Base-by-base conservation (phyloP, 2,797 vertebrate species). In the Aeoliscus strigatus region DNA sequence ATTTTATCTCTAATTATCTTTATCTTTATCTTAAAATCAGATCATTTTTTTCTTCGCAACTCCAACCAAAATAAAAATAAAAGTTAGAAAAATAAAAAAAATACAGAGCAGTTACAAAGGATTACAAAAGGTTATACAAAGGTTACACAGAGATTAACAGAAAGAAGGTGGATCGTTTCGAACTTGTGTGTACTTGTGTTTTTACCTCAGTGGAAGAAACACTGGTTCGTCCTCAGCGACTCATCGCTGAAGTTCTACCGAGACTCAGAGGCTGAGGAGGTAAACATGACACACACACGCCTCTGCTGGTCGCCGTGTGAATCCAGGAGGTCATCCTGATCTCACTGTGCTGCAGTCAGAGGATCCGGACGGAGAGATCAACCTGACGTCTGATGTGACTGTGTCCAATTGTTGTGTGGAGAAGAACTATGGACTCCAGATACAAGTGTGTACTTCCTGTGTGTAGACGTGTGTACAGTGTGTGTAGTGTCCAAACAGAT, bases 361-460 rank as follows among this genome's bases (percentile, higher is more conserved):
- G 54, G 90, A 93, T 45, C 80, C 91, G 5, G 92, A 96, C 0
- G 96, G 96, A 1, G 91, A 92, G 81, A 93, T 99, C 0, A 81
- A 92, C 77, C 80, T 99, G 58, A 82, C 69, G 0, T 86, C 81
- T 63, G 93, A 93, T 61, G 76, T 90, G 0, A 87, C 88, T 0
- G 94, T 96, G 72, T 90, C 89, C 0, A 92, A 95, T 69, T 94
- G 87, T 1, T 86, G 93, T 0, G 88, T 92, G 10, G 94, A 95
- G 60, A 93, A 89, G 54, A 92, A 96, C 86, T 96, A 93, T 3
- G 94, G 96, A 44, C 91, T 99, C 68, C 94, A 94, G 72, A 91
- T 99, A 70, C 91, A 94, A 0, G 96, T 98, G 56, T 14, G 64
- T 62, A 33, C 74, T 27, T 29, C 8, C n/a, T n/a, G n/a, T n/a